Percentiles rank a stretch among this genome's conserved stretches.
These are phyloP conservation scores for Pyxicephalus adspersus DNA, from an alignment of 2,113 vertebrate genomes.

Conservation along the genomic window DNA sequence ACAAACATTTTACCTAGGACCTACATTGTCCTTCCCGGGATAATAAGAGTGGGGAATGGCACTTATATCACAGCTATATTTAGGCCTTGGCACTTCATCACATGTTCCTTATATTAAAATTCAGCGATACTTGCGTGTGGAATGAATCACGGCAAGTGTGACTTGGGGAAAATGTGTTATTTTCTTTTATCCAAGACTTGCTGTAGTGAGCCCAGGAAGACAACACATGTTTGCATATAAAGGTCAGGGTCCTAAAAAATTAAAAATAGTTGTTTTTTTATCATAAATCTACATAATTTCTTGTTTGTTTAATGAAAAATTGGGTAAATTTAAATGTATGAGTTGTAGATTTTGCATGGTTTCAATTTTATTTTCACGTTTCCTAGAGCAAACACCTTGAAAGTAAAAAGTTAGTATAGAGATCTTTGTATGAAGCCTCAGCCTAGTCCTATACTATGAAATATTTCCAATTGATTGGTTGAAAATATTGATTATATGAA, in stretches of 20 bases:
- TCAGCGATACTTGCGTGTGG: constrained; percentile 11
- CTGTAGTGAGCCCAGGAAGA: not conserved
- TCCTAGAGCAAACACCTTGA: too few relatives aligned
- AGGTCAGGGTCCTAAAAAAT: not conserved
- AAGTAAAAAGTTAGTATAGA: too few relatives aligned
- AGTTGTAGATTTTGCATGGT: too few relatives aligned
- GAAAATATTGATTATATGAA: too few relatives aligned
- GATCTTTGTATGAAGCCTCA: too few relatives aligned
- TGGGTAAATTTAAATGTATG: too few relatives aligned
- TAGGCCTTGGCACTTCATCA: not conserved
- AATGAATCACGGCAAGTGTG: not conserved
- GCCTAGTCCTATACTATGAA: too few relatives aligned
- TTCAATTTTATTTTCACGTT: too few relatives aligned
- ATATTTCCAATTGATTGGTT: too few relatives aligned
- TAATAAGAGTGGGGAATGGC: not conserved
- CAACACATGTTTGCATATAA: not conserved
- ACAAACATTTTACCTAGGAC: constrained; percentile 34
- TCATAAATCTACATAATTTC: too few relatives aligned
- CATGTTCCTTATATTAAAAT: not conserved
- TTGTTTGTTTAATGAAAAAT: too few relatives aligned
- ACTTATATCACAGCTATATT: not conserved
- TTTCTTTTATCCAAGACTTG: not conserved
- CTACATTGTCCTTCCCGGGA: constrained; percentile 10
- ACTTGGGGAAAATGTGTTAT: not conserved
- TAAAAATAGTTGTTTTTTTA: not conserved